These are phyloP conservation scores for Holotrichia oblita DNA, from an alignment of 1,140 invertebrate genomes.

Conservation along the genomic window DNA sequence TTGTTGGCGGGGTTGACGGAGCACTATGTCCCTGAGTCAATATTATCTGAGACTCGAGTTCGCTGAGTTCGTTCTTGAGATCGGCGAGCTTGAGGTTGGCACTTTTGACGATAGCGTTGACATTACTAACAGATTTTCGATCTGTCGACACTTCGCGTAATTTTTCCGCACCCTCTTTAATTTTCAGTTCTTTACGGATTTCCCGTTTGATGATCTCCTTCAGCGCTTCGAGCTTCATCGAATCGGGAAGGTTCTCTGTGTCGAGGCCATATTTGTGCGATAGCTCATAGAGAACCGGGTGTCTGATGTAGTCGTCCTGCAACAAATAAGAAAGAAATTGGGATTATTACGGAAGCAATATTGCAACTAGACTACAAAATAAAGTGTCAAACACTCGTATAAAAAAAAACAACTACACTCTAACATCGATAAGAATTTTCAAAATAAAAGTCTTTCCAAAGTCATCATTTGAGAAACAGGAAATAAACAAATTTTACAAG, in stretches of 20 bases:
- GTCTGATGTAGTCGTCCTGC: constrained; percentile 85
- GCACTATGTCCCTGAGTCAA: constrained; percentile 82
- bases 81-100: constrained; percentile 92
- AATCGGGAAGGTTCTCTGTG: constrained; percentile 79
- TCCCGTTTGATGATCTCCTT: constrained; percentile 93
- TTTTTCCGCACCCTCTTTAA: constrained; percentile 96
- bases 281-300: constrained; percentile 87
- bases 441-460: no score
- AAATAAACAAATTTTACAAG: no score
- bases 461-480: no score
- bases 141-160: constrained; percentile 92
- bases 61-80: constrained; percentile 91
- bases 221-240: constrained; percentile 86
- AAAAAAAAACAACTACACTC: no score
- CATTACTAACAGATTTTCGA: constrained; percentile 85
- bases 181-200: constrained; percentile 92
- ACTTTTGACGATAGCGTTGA: constrained; percentile 95
- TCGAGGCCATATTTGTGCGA: constrained; percentile 91
- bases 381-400: no score
- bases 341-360: no score
- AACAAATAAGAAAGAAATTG: constrained; percentile 54
- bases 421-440: no score
- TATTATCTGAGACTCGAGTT: constrained; percentile 93
- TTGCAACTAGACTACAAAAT: no score
- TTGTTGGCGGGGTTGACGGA: constrained; percentile 59